These are phyloP conservation scores for Watsonalla cultraria DNA, from an alignment of 2,888 invertebrate species.

Conservation along the genomic window DNA sequence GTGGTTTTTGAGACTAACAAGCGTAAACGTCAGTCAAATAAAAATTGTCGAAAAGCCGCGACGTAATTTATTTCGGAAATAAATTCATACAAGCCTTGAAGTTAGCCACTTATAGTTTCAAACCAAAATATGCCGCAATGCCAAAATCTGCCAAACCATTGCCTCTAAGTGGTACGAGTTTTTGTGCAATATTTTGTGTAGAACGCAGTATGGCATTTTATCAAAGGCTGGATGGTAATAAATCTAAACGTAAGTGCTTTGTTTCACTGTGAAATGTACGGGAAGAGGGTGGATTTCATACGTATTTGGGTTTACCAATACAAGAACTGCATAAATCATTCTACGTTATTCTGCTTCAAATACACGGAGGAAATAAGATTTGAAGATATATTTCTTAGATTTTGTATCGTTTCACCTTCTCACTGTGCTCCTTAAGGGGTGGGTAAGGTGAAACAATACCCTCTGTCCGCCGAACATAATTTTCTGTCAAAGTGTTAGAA, in stretches of 20 bases:
- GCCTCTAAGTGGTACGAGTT: background rate
- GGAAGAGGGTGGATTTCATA: background rate
- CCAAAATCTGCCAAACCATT: background rate
- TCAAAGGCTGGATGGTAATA: constrained; percentile 28
- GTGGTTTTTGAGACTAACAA: no score
- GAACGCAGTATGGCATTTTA: constrained; percentile 24
- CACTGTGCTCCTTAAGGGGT: no score
- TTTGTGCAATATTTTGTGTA: constrained; percentile 22
- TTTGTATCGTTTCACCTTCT: no score
- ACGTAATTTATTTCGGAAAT: background rate
- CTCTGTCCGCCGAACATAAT: no score
- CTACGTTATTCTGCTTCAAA: background rate
- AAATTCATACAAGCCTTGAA: background rate
- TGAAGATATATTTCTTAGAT: no score
- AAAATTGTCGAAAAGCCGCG: no score
- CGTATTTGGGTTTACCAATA: background rate
- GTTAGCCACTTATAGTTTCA: background rate
- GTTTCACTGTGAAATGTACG: constrained; percentile 8
- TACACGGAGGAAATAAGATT: background rate
- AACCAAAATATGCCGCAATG: background rate
- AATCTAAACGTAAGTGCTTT: constrained; percentile 19
- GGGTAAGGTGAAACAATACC: no score
- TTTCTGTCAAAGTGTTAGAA: no score
- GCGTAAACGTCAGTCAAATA: no score
- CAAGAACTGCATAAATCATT: background rate